Evolutionary conservation across 2,113 vertebrate genomes (phyloP), one percentile per base, ranked within the genome.

Genomic region (Leptobrachium leishanense): DNA sequence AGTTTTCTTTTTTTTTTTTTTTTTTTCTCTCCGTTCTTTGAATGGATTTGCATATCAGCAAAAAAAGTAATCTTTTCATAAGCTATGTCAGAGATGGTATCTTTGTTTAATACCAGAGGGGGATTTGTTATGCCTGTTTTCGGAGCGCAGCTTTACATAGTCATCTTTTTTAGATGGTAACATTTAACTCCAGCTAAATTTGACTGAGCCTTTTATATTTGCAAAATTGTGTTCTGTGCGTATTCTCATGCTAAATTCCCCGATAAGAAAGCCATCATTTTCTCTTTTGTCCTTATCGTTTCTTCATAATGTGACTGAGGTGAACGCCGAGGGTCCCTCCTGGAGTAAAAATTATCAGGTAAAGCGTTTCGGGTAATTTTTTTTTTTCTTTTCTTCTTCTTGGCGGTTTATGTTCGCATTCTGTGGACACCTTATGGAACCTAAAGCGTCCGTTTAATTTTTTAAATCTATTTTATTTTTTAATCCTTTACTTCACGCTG

Each of bases 361-460:
- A 70, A 65, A 87, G 69, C 83, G 85, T 85, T 88, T 88, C 86
- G 85, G 83, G 77, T 88, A 87, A 86, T 74, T 81, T 83, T 42
- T 75, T 87, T 50, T 82, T 85, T 82, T 87, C 81, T 75, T 90
- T 50, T 50, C 8, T 4, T 90, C 86, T 89, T 76, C 82, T 71
- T 86, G 76, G 81, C 84, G 87, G 83, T 90, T 89, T 86, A 84
- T 87, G 83, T 88, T 88, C 88, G 75, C 85, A 89, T 92, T 92
- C 94, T 91, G 43, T 77, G 87, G 92, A 89, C 87, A 88, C 91
- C 82, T 92, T 95, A 93, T 92, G 88, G 91, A 93, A 85, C 90
- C 92, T 88, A 8, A 50, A 90, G 91, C 92, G 88, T 91, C 93
- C 87, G 20, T 31, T 31, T 31, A 31, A 31, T 31, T 31, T 31